Percentiles rank a stretch among this genome's conserved stretches.
phyloP scores from a whole-genome alignment of 2,113 vertebrate genomes.

The Barnardius zonarius region DNA sequence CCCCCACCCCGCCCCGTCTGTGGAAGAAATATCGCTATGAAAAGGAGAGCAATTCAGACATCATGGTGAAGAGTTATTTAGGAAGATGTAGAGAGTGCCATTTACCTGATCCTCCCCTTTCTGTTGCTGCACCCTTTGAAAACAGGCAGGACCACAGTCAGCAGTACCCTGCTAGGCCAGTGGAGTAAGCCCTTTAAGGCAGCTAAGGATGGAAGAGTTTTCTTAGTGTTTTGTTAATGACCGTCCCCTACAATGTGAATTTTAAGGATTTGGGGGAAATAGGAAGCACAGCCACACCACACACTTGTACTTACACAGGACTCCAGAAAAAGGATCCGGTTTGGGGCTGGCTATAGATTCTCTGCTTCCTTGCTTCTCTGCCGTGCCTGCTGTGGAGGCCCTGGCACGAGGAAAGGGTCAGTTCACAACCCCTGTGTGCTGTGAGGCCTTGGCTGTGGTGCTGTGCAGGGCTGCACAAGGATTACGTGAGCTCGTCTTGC shows the following conservation, averaged over 20 bases:
- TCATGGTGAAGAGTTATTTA: background rate
- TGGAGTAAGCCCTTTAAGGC: background rate
- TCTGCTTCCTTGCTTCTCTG: background rate
- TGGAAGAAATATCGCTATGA: background rate
- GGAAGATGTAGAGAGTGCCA: background rate
- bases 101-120: background rate
- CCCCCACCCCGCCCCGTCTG: rapidly evolving
- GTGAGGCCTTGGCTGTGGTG: background rate
- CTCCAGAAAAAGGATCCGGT: background rate
- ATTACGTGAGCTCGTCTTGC: background rate
- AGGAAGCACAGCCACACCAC: background rate
- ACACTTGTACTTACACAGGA: background rate
- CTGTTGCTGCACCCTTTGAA: background rate
- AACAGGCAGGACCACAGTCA: background rate
- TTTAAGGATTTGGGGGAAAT: background rate
- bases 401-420: background rate
- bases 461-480: background rate
- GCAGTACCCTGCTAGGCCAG: background rate
- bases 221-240: background rate
- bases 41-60: background rate
- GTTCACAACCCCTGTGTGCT: background rate
- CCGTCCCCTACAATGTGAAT: background rate
- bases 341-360: background rate
- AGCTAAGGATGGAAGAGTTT: background rate
- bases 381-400: rapidly evolving